phyloP scores from a whole-genome alignment of 2,888 invertebrate genomes.

The Frankliniella intonsa region DNA sequence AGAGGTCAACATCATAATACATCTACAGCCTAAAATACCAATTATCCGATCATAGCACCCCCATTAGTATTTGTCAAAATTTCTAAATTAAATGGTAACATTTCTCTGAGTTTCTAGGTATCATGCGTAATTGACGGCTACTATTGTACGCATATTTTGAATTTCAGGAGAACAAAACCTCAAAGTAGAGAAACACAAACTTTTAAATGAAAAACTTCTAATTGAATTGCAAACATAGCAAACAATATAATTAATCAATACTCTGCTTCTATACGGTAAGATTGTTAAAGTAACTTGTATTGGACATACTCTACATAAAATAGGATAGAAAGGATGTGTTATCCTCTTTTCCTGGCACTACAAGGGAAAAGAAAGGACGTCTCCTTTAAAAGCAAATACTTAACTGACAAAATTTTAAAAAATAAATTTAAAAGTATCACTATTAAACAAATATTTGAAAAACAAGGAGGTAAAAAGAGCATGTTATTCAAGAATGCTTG shows the following conservation, averaged over 20 bases:
- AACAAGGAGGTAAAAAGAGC: neutral
- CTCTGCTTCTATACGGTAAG: neutral
- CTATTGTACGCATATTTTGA: neutral
- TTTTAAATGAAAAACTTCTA: neutral
- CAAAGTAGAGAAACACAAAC: neutral
- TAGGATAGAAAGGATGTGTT: neutral
- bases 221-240: neutral
- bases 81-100: too few relatives aligned
- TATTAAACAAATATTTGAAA: slow-evolving; percentile 15
- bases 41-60: too few relatives aligned
- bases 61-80: too few relatives aligned
- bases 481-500: neutral
- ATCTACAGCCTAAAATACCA: too few relatives aligned
- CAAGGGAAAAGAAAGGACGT: neutral
- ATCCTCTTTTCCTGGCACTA: neutral
- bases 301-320: neutral
- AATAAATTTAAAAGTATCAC: neutral
- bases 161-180: neutral
- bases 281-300: neutral
- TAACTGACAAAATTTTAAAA: neutral
- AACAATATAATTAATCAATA: neutral
- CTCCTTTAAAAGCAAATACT: neutral
- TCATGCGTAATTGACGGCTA: too few relatives aligned
- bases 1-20: too few relatives aligned
- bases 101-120: too few relatives aligned